Percentiles rank a stretch among this genome's conserved stretches.
Conservation (phyloP, 2,797 vertebrate species). For the Tadarida brasiliensis region DNA sequence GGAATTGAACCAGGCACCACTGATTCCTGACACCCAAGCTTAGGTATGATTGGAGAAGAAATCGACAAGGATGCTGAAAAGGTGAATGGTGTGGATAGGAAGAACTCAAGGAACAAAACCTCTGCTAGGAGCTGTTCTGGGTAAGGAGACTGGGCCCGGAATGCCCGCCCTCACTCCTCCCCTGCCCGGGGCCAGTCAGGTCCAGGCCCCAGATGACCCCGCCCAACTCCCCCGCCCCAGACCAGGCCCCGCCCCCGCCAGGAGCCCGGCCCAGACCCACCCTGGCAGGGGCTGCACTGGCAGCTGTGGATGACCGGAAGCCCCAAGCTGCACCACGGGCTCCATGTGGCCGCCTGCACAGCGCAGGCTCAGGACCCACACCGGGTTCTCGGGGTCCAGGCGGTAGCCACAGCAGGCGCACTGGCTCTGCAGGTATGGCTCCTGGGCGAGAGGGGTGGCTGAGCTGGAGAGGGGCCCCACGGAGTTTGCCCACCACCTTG, state of each 20-base stretch:
- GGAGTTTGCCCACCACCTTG: neutral
- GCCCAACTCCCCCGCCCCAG: neutral
- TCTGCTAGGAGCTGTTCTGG: fast-evolving
- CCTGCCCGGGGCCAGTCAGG: neutral
- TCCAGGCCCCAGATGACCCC: fast-evolving
- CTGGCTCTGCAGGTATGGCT: slow-evolving; percentile 93
- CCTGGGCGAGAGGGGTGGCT: slow-evolving; percentile 83
- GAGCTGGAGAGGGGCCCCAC: neutral
- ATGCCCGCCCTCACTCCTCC: fast-evolving
- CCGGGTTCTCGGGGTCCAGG: slow-evolving; percentile 91
- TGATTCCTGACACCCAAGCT: neutral
- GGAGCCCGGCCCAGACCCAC: slow-evolving; percentile 81
- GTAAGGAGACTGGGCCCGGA: neutral
- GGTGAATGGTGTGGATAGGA: too few species aligned
- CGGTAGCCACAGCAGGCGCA: slow-evolving; percentile 96
- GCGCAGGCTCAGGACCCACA: slow-evolving; percentile 91
- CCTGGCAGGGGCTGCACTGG: slow-evolving; percentile 94
- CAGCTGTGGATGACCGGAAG: slow-evolving; percentile 94
- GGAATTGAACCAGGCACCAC: neutral
- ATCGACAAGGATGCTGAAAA: neutral
- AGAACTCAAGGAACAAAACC: neutral
- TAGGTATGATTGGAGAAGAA: neutral
- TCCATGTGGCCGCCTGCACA: slow-evolving; percentile 89
- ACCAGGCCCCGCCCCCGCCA: fast-evolving
- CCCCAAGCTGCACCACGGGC: slow-evolving; percentile 92